Evolutionary conservation across 2,797 vertebrate species (phyloP), one percentile per base, ranked within the genome.

Genomic region (Sebastes hubbsi): DNA sequence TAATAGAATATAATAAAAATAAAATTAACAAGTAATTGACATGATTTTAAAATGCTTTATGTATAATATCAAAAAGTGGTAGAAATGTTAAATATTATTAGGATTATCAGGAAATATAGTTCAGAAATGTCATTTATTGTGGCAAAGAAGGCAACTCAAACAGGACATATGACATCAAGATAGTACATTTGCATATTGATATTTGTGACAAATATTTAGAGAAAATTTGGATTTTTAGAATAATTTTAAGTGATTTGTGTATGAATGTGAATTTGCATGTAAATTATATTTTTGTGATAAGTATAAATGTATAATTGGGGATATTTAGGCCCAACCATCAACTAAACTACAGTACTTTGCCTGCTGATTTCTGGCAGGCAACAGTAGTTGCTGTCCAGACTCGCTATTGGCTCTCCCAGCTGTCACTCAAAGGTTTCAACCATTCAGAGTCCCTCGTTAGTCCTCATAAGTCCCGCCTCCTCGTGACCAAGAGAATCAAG

Each of bases 311-410:
- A 12, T 66, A 66, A 74, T 72, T 64, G 3, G 1, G 66, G 78
- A 54, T 66, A 75, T 90, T 92, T 71, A 84, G 92, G 89, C 94
- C 87, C 80, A 61, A 74, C 49, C 80, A 20, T 72, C 80, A 83
- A 87, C 88, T 85, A 85, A 92, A 93, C 89, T 93, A 81, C 90
- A 84, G 60, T 38, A 89, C 85, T 92, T 90, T 90, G 86, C 87
- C 81, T 92, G 84, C 85, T 86, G 79, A 38, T 81, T 81, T 89
- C 88, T 90, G 92, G 88, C 86, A 90, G 87, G 87, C 90, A 92
- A 87, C 88, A 82, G 84, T 85, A 63, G 78, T 75, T 84, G 75
- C 34, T 60, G 46, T 86, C 25, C 56, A 1, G 36, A 22, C 52
- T 34, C 10, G 2, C 42, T 5, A 93, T 88, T 94, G 90, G 93